A percentile compares a stretch with the other conserved stretches of the same genome.
Conservation (phyloP, 1,140 invertebrate species). For the Drosophila nigromelanica region DNA sequence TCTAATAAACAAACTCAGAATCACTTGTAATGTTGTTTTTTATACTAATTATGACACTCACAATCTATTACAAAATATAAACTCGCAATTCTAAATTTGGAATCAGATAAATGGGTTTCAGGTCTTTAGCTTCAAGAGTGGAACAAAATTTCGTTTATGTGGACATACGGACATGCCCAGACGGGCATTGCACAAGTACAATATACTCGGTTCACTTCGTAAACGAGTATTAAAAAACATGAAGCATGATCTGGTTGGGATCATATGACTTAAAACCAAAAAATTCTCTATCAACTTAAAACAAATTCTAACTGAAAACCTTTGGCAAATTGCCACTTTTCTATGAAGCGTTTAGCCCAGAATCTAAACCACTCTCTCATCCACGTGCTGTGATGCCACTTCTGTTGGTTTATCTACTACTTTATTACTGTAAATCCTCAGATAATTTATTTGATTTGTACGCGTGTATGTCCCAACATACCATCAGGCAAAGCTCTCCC, state of each 20-base stretch:
- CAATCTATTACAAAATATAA: too few species aligned
- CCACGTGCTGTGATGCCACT: conserved; percentile 44
- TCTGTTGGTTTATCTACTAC: conserved; percentile 78
- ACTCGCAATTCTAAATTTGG: too few species aligned
- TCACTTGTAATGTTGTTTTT: too few species aligned
- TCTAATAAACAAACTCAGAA: too few species aligned
- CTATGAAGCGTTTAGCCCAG: conserved; percentile 9
- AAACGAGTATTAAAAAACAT: neutral
- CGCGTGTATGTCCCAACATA: conserved; percentile 57
- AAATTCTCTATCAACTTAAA: neutral
- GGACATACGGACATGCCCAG: too few species aligned
- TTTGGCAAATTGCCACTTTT: conserved; percentile 13
- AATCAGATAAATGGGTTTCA: too few species aligned
- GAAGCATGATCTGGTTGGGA: neutral
- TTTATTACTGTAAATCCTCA: conserved; percentile 81
- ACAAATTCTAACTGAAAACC: conserved; percentile 1
- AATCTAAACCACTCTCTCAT: conserved; percentile 10
- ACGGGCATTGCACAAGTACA: too few species aligned
- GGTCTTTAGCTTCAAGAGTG: too few species aligned
- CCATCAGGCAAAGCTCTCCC: conserved; percentile 29
- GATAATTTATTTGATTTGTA: conserved; percentile 82
- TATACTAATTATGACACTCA: too few species aligned
- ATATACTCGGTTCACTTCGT: too few species aligned
- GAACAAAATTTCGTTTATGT: too few species aligned
- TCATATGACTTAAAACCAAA: neutral